Evolutionary conservation across 2,113 vertebrate species (phyloP).

Genomic region (Coregonus clupeaformis): DNA sequence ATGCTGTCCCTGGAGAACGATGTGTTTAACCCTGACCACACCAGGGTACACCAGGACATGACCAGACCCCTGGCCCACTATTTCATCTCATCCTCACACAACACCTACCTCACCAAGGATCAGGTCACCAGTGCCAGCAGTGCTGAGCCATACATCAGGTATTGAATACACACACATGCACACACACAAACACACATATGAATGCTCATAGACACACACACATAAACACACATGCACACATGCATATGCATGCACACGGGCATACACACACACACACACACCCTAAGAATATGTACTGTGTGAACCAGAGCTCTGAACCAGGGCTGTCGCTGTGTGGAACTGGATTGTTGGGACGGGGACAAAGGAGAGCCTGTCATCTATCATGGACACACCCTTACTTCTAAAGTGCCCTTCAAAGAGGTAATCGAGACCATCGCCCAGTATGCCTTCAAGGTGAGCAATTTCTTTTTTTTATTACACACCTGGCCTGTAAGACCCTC

Average conservation of each 20-base stretch:
- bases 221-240: slow-evolving; percentile 1
- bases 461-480: too few relatives aligned
- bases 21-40: slow-evolving; percentile 81
- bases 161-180: slow-evolving; percentile 16
- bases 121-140: slow-evolving; percentile 91
- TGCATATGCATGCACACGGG: not conserved
- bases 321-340: slow-evolving; percentile 94
- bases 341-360: slow-evolving; percentile 96
- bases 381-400: slow-evolving; percentile 92
- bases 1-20: slow-evolving; percentile 86
- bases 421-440: slow-evolving; percentile 87
- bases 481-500: not conserved
- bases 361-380: slow-evolving; percentile 89
- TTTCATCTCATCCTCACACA: slow-evolving; percentile 96
- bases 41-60: slow-evolving; percentile 88
- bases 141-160: slow-evolving; percentile 94
- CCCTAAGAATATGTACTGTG: not conserved
- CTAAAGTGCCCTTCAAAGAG: slow-evolving; percentile 91
- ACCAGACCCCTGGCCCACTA: slow-evolving; percentile 86
- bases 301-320: slow-evolving; percentile 82
- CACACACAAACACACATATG: not conserved
- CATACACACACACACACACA: not conserved
- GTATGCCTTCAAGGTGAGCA: slow-evolving; percentile 83
- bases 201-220: not conserved
- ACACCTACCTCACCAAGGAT: slow-evolving; percentile 92